Evolutionary conservation across 2,888 invertebrate species (phyloP), one percentile per base, ranked within the genome.

Genomic region (Drosophila prolongata): DNA sequence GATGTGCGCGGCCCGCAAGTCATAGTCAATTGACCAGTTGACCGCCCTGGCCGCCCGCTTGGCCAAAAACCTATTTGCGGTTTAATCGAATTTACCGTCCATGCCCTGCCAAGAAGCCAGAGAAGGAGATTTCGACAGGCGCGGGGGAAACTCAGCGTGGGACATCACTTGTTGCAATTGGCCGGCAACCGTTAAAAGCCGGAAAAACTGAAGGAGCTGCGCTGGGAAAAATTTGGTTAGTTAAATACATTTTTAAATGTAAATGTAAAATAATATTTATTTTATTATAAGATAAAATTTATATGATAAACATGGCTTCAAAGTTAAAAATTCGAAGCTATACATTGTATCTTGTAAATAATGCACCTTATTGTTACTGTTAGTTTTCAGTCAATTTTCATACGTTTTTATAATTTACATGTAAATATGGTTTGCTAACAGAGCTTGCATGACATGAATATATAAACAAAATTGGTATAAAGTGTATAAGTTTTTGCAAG

Each of bases 11-110:
- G 19, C 50, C 70, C 50, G 50, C 69, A 79, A 79, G 76, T 78
- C 79, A 80, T 66, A 73, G 55, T 43, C 74, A 55, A 74, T 75
- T 67, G 79, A 70, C 76, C 83, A 82, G 80, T 68, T 86, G 78
- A 86, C 83, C 83, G 58, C 61, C 57, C 56, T 62, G 65, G 49
- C 59, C 55, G 64, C 46, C 71, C 27, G 64, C 42, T 66, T 84
- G 77, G 83, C 72, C 89, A 77, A 80, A 84, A 89, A 88, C 89
- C 89, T 80, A 84, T 84, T 84, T 88, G 84, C 56, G 84, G 84
- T 80, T 87, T 89, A 85, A 85, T 85, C 84, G 84, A 89, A 84
- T 87, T 88, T 87, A 88, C 87, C 87, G 89, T 80, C 66, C 89
- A 86, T 83, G 37, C 71, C 71, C 81, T 80, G 78, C 84, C 70